Evolutionary conservation across 2,113 vertebrate species (phyloP), one percentile per base, ranked within the genome.

Genomic region (Ranitomeya variabilis): DNA sequence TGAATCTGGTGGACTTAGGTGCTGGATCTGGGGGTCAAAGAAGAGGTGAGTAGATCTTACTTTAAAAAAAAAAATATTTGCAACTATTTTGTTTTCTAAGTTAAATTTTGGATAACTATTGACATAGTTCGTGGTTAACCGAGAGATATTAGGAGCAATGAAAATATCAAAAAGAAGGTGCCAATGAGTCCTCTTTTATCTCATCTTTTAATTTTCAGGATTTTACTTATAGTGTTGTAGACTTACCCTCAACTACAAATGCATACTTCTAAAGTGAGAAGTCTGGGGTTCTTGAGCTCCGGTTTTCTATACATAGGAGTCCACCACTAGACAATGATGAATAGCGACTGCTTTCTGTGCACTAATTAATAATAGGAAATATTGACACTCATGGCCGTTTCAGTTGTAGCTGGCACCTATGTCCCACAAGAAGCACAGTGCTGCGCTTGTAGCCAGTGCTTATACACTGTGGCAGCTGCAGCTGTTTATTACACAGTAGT

Each of bases 391-490:
- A 15, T 52, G 60, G 59, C 18, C 64, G 59, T 64, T 31, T 13
- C 59, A 31, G n/a, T 82, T 82, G 59, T 83, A 52, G 52, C 60
- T 15, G 54, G 45, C 81, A 83, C 81, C 64, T 67, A 83, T 54
- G 81, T 83, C 15, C 62, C 54, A 16, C 13, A 52, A 23, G 62
- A 52, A 21, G 81, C 62, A 67, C 81, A 83, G 81, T 67, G 62
- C 45, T 54, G 81, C 81, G 14, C 45, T 54, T 83, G 81, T 83
- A 54, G 54, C 62, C 81, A 14, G 6, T 67, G 60, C 52, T 83
- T 67, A 69, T n/a, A 69, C 64, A 69, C 78, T 16, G 23, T 26
- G 69, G 66, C 81, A 83, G 81, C 81, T 83, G 81, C 81, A 83
- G 81, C 81, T 83, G 81, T 67, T 69, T 83, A 83, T 67, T 83